A percentile compares a stretch with the other conserved stretches of the same genome.
Evolutionary conservation across 2,797 vertebrate species (phyloP).

Genomic region (Eospalax fontanierii): DNA sequence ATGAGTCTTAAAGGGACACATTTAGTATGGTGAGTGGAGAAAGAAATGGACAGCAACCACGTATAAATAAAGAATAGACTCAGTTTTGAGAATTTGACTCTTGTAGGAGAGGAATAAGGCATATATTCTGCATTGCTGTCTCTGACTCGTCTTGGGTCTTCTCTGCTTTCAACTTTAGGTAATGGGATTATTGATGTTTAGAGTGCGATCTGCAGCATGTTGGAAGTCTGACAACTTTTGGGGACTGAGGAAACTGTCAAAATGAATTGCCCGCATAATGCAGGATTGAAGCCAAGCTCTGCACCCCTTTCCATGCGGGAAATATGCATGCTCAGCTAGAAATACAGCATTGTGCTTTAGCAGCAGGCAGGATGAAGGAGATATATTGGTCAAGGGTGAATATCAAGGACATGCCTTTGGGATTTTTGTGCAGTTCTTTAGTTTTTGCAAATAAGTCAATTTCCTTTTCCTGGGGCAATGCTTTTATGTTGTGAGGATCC

Average conservation of each 20-base stretch:
- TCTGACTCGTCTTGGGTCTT: not conserved
- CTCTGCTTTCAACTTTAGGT: not conserved
- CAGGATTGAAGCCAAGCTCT: conserved; percentile 67
- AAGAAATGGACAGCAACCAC: not conserved
- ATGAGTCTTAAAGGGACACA: not conserved
- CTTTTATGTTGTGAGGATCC: conserved; percentile 12
- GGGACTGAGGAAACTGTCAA: conserved; percentile 72
- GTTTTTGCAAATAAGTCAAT: conserved; percentile 60
- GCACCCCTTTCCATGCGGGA: not conserved
- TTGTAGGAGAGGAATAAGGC: not conserved
- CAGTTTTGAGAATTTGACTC: not conserved
- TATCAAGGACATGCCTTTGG: conserved; percentile 68
- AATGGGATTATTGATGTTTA: not conserved
- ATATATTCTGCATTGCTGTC: not conserved
- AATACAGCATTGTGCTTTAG: conserved; percentile 5
- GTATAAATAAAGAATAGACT: conserved; percentile 5
- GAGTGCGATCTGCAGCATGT: conserved; percentile 65
- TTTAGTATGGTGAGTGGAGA: not conserved
- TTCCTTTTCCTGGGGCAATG: conserved; percentile 52
- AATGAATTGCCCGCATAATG: conserved; percentile 79
- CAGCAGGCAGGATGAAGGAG: conserved; percentile 36
- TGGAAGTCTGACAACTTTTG: conserved; percentile 73
- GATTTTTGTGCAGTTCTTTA: conserved; percentile 65
- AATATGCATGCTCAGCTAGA: conserved; percentile 74
- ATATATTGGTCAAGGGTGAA: conserved; percentile 67